These are phyloP conservation scores for Pseudomyrmex flavicornis DNA, from an alignment of 1,140 invertebrate genomes.

Conservation along the genomic window DNA sequence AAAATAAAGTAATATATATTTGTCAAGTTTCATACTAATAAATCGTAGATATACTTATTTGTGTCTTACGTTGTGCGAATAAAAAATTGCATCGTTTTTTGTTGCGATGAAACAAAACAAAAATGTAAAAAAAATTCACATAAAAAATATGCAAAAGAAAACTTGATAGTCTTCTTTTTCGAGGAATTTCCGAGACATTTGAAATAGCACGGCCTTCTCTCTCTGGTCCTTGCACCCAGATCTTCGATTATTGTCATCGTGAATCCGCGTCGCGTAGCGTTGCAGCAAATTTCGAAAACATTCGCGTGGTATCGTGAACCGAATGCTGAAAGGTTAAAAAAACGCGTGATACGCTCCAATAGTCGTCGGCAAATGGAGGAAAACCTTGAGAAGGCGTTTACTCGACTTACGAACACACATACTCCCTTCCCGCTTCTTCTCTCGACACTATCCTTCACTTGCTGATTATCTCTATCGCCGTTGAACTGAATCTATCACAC, in stretches of 20 bases:
- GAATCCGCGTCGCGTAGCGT: neutral
- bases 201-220: neutral
- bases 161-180: neutral
- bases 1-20: no score
- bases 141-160: neutral
- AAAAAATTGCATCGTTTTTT: neutral
- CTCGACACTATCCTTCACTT: constrained; percentile 55
- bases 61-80: no score
- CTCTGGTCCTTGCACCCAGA: constrained; percentile 36
- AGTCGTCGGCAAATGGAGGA: constrained; percentile 55
- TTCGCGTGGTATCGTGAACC: constrained; percentile 32
- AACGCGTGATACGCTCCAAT: constrained; percentile 42
- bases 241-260: constrained; percentile 5
- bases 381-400: constrained; percentile 66
- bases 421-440: constrained; percentile 21
- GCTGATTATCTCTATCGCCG: constrained; percentile 69
- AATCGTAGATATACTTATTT: no score
- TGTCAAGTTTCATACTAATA: no score
- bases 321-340: constrained; percentile 44
- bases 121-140: no score
- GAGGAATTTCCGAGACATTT: neutral
- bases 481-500: constrained; percentile 49
- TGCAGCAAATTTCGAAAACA: constrained; percentile 57
- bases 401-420: constrained; percentile 28
- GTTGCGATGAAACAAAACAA: neutral